Evolutionary conservation across 1,140 invertebrate species (phyloP).

Genomic region (Protaetia brevitarsis): DNA sequence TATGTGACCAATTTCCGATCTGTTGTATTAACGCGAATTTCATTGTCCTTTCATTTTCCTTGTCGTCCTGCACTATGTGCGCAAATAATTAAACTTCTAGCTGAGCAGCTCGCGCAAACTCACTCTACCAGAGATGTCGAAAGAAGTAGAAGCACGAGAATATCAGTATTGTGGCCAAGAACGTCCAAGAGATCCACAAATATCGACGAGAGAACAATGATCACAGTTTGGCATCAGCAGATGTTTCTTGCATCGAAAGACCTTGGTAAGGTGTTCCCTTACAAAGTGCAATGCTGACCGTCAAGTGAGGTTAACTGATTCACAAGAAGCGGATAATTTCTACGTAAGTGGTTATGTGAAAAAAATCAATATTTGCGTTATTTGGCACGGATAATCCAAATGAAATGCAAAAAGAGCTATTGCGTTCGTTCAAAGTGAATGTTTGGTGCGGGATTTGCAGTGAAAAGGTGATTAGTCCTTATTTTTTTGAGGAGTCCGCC

Average conservation of each 20-base stretch:
- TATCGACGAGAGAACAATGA: not conserved
- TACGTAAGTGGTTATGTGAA: not conserved
- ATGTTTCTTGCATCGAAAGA: not conserved
- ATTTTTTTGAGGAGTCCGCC: no score
- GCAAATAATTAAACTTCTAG: not conserved
- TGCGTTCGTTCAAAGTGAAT: not conserved
- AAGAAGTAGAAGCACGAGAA: not conserved
- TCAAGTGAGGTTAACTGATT: not conserved
- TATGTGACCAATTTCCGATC: not conserved
- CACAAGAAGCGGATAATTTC: not conserved
- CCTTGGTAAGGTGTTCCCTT: not conserved
- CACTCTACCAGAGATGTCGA: not conserved
- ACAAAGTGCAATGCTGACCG: not conserved
- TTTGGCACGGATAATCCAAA: not conserved
- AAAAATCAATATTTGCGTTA: not conserved
- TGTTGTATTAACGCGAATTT: not conserved
- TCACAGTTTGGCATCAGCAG: not conserved
- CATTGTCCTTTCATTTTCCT: not conserved
- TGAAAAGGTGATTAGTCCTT: no score
- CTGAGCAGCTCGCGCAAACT: not conserved
- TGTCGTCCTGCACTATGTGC: not conserved
- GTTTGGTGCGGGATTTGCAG: not conserved
- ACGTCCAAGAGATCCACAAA: not conserved
- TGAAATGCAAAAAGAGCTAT: not conserved
- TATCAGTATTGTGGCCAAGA: no score